phyloP scores from a whole-genome alignment of 2,113 vertebrate genomes.

The Bufo bufo region DNA sequence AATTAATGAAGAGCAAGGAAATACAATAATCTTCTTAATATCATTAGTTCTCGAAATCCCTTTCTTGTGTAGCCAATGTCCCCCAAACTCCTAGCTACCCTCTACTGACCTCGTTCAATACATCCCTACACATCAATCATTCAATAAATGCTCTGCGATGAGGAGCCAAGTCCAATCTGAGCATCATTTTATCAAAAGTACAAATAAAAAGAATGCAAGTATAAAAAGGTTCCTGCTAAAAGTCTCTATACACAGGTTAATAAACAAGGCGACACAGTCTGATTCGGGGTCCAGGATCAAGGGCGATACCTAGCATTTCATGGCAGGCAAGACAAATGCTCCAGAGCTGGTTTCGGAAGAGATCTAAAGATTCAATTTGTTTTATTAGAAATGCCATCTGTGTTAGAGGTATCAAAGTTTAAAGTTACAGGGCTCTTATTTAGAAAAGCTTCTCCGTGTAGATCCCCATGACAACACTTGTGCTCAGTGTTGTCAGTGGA shows the following conservation, averaged over 20 bases:
- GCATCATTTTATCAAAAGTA: constrained; percentile 36
- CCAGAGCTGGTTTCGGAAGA: background rate
- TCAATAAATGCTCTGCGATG: background rate
- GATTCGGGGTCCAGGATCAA: background rate
- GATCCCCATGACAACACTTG: background rate
- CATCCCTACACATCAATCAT: background rate
- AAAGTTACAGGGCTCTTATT: too few relatives aligned
- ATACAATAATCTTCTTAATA: background rate
- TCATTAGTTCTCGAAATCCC: background rate
- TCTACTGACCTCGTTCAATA: background rate
- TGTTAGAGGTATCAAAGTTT: too few relatives aligned
- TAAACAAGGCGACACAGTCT: constrained; percentile 20
- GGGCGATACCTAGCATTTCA: background rate
- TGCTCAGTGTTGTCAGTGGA: background rate
- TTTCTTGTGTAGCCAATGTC: background rate
- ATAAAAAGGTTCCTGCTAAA: constrained; percentile 43
- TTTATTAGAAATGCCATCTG: too few relatives aligned
- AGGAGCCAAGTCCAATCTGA: background rate
- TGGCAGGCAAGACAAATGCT: background rate
- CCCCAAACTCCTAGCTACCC: background rate
- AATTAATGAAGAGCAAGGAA: background rate
- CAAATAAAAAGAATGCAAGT: constrained; percentile 24
- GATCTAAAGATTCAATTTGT: too few relatives aligned
- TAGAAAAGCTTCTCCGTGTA: background rate
- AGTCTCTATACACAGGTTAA: constrained; percentile 42